A percentile compares a stretch with the other conserved stretches of the same genome.
phyloP scores from a whole-genome alignment of 2,113 vertebrate species.

The Bufo bufo region DNA sequence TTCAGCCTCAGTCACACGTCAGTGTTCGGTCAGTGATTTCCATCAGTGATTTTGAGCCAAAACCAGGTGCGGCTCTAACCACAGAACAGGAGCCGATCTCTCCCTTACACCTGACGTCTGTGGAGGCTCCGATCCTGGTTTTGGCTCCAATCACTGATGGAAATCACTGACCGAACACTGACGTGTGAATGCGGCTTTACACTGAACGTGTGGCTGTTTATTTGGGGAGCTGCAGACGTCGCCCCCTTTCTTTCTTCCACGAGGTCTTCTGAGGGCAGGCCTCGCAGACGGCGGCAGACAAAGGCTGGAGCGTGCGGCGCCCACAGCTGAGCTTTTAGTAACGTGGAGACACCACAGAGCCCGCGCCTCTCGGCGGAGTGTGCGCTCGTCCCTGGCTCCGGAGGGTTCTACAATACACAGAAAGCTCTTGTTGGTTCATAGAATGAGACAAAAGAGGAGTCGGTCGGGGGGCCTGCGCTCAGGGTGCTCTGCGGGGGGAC shows the following conservation, averaged over 20 bases:
- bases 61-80: too few species aligned
- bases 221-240: not conserved
- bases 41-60: too few species aligned
- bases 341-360: slow-evolving; percentile 41
- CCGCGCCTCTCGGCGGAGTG: not conserved
- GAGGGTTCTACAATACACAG: not conserved
- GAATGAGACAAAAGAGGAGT: not conserved
- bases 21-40: too few species aligned
- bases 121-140: too few species aligned
- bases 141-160: too few species aligned
- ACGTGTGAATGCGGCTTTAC: too few species aligned
- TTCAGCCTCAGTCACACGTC: too few species aligned
- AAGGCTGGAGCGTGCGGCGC: not conserved
- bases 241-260: not conserved
- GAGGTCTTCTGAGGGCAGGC: not conserved
- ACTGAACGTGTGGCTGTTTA: too few species aligned
- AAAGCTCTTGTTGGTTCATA: not conserved
- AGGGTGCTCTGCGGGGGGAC: not conserved
- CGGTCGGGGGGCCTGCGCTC: not conserved
- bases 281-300: slow-evolving; percentile 5
- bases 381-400: not conserved
- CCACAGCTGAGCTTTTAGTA: slow-evolving; percentile 45
- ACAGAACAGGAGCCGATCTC: too few species aligned
- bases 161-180: too few species aligned
- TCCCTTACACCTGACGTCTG: too few species aligned